Percentiles rank a stretch among this genome's conserved stretches.
phyloP scores from a whole-genome alignment of 2,888 invertebrate species.

The Dinocampus coccinellae region DNA sequence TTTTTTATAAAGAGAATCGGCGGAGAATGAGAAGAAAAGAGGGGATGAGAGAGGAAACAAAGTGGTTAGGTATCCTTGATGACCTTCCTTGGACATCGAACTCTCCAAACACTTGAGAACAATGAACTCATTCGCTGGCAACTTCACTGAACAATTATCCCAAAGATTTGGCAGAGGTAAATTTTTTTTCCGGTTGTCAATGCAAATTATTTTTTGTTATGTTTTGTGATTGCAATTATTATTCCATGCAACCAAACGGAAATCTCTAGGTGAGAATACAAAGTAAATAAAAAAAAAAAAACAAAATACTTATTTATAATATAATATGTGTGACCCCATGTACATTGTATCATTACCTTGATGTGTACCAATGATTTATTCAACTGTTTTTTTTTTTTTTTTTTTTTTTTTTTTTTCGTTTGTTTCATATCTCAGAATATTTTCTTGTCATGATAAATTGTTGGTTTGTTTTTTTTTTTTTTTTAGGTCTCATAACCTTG shows the following conservation, averaged over 20 bases:
- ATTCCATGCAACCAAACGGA: neutral
- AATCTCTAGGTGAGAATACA: neutral
- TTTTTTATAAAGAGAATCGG: neutral
- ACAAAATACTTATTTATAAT: neutral
- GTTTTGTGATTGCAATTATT: neutral
- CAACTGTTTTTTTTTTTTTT: too few relatives aligned
- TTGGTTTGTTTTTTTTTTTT: neutral
- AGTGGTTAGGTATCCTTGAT: neutral
- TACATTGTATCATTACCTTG: neutral
- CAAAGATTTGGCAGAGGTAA: neutral
- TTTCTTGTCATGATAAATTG: neutral
- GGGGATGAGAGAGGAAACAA: neutral
- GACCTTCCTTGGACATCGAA: neutral
- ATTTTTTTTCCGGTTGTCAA: neutral
- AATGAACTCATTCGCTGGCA: neutral
- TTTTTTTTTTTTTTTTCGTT: neutral
- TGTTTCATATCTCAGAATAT: neutral
- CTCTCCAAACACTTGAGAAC: neutral
- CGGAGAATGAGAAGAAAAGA: neutral
- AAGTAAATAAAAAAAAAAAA: neutral
- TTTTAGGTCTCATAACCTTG: conserved; percentile 7
- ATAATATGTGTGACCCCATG: neutral
- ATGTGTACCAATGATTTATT: neutral
- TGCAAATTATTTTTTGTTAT: neutral
- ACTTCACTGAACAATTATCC: neutral